A percentile compares a stretch with the other conserved stretches of the same genome.
Evolutionary conservation across 2,888 invertebrate genomes (phyloP).

Genomic region (Acrobasis consociella): DNA sequence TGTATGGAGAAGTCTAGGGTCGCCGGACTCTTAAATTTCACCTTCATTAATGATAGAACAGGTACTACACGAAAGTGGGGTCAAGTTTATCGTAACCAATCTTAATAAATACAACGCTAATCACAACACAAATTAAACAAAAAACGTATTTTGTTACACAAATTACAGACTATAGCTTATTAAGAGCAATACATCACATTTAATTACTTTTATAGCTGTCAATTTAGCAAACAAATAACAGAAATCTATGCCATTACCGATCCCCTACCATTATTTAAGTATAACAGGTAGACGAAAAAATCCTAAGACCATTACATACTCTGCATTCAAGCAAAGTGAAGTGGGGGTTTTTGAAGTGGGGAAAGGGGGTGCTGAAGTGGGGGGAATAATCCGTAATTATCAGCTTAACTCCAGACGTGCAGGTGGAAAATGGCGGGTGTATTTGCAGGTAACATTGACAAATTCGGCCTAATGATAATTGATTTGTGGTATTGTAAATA

Average conservation of each 20-base stretch:
- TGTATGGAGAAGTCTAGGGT: too few relatives aligned
- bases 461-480: conserved; percentile 53
- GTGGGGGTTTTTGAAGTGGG: conserved; percentile 52
- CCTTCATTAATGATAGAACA: too few relatives aligned
- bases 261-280: conserved; percentile 1
- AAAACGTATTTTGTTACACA: neutral
- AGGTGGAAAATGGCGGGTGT: conserved; percentile 61
- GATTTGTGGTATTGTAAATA: conserved; percentile 49
- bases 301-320: conserved; percentile 61
- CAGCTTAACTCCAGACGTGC: conserved; percentile 79
- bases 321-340: conserved; percentile 71
- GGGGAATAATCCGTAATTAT: conserved; percentile 79
- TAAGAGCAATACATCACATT: conserved; percentile 8
- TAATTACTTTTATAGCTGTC: conserved; percentile 15
- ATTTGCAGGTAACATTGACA: conserved; percentile 60
- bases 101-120: conserved; percentile 5
- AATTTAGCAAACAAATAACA: conserved; percentile 8
- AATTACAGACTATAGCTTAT: neutral
- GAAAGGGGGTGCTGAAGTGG: conserved; percentile 27
- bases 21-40: too few relatives aligned
- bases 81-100: neutral
- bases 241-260: conserved; percentile 18
- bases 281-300: conserved; percentile 14
- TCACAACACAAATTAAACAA: neutral
- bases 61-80: too few relatives aligned